phyloP scores from a whole-genome alignment of 1,140 invertebrate genomes.

The Homalodisca vitripennis region DNA sequence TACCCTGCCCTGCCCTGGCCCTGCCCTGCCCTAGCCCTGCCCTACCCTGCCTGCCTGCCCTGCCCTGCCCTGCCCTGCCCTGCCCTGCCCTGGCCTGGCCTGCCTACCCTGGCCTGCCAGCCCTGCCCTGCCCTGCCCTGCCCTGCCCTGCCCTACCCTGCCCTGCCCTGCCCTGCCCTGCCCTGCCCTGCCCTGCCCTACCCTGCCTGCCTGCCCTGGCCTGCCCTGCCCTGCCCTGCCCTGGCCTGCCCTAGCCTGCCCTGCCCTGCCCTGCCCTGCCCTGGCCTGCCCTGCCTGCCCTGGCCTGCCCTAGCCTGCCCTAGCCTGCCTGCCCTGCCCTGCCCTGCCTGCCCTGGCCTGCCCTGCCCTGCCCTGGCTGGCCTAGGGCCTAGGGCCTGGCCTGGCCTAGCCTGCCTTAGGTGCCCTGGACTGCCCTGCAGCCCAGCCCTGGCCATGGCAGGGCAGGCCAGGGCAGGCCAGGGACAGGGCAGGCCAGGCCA shows the following conservation, averaged over 20 bases:
- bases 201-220: no score
- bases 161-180: constrained; percentile 2
- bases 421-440: no score
- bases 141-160: background rate
- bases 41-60: background rate
- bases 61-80: background rate
- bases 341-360: no score
- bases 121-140: background rate
- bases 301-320: no score
- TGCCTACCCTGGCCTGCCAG: background rate
- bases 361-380: no score
- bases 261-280: no score
- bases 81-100: background rate
- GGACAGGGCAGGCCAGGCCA: background rate
- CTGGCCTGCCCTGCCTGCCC: no score
- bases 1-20: background rate
- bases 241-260: no score
- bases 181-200: background rate
- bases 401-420: no score
- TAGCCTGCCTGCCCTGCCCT: no score
- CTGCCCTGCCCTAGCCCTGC: background rate
- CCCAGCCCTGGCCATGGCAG: background rate
- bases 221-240: no score
- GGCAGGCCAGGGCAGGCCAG: background rate
- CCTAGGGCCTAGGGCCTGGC: no score